Evolutionary conservation across 2,888 invertebrate genomes (phyloP).

Genomic region (Chirona hameri): DNA sequence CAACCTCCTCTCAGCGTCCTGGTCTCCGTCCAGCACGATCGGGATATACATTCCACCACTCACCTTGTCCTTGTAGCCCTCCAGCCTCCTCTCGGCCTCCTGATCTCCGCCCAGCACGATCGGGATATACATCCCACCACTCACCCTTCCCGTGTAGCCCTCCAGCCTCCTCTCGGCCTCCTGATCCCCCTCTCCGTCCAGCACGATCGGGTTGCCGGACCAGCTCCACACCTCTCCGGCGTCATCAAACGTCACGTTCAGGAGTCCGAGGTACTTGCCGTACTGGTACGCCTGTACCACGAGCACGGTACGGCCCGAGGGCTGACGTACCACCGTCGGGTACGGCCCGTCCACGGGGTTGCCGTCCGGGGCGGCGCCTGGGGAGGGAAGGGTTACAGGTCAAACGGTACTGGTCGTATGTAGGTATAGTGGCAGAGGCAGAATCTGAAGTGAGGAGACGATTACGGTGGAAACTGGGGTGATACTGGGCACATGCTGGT

Average conservation of each 20-base stretch:
- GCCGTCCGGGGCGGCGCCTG: background rate
- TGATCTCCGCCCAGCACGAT: too few species aligned
- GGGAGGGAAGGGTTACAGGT: background rate
- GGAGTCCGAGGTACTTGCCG: background rate
- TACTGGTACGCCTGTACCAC: conserved; percentile 7
- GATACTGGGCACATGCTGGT: background rate
- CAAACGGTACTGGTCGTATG: background rate
- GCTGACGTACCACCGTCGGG: background rate
- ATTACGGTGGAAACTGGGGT: background rate
- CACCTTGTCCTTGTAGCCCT: too few species aligned
- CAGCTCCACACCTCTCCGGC: background rate
- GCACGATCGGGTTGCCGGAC: background rate
- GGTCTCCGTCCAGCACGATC: too few species aligned
- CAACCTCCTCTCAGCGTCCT: too few species aligned
- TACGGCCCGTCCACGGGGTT: background rate
- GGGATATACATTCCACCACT: too few species aligned
- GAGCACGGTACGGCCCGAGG: background rate
- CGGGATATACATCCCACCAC: too few species aligned
- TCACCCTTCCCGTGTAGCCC: background rate
- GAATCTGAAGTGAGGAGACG: too few species aligned
- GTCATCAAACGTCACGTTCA: background rate
- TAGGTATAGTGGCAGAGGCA: too few species aligned
- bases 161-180: too few species aligned
- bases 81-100: too few species aligned
- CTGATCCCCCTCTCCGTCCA: background rate